These are phyloP conservation scores for Hypocryptadius cinnamomeus DNA, from an alignment of 2,113 vertebrate species.

Conservation along the genomic window DNA sequence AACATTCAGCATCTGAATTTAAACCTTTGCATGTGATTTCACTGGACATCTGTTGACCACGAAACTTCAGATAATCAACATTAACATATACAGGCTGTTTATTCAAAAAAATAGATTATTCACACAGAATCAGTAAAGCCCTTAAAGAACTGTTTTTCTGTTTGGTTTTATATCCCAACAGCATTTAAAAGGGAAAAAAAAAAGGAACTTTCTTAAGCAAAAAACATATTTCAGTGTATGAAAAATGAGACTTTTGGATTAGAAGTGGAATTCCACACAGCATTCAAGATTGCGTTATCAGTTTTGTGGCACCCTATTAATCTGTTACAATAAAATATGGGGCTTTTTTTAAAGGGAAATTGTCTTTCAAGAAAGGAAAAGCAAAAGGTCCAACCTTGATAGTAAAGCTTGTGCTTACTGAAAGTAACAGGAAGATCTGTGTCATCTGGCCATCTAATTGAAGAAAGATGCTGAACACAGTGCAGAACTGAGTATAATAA, in stretches of 20 bases:
- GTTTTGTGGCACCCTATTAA: conserved; percentile 41
- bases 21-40: conserved; percentile 43
- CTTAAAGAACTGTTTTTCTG: conserved; percentile 39
- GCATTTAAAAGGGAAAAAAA: neutral
- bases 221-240: conserved; percentile 29
- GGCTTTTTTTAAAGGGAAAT: neutral
- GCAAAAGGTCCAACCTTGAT: conserved; percentile 3
- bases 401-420: conserved; percentile 27
- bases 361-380: conserved; percentile 49
- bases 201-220: neutral
- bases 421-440: conserved; percentile 45
- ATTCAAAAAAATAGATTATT: conserved; percentile 55
- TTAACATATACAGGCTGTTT: conserved; percentile 67
- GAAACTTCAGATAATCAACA: conserved; percentile 66
- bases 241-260: conserved; percentile 57
- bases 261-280: conserved; percentile 34
- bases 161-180: neutral
- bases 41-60: conserved; percentile 40
- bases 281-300: conserved; percentile 32
- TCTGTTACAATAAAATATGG: conserved; percentile 38
- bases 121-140: conserved; percentile 29
- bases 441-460: conserved; percentile 50
- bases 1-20: neutral
- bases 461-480: conserved; percentile 61
- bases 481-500: neutral